phyloP scores from a whole-genome alignment of 2,113 vertebrate species.

The Thymallus thymallus region DNA sequence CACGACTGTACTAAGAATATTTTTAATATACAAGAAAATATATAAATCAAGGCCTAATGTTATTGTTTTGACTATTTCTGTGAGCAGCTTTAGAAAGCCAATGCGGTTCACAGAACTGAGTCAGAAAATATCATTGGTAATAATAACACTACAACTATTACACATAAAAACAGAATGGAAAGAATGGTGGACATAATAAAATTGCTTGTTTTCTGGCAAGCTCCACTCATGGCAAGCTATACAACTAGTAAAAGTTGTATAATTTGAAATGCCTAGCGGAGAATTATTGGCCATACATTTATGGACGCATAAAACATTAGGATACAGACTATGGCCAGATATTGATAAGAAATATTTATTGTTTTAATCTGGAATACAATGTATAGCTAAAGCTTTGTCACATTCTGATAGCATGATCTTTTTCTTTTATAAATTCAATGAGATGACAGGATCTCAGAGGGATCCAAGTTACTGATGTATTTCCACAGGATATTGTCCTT shows the following conservation, averaged over 20 bases:
- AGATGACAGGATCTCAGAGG: constrained; percentile 14
- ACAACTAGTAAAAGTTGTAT: neutral
- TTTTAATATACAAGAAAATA: neutral
- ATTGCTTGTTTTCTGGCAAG: neutral
- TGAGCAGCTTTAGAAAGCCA: neutral
- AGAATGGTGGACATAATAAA: too few relatives aligned
- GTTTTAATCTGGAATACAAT: constrained; percentile 53
- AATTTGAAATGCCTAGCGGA: neutral
- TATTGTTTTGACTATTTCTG: neutral
- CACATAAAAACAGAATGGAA: neutral
- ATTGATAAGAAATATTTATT: constrained; percentile 61
- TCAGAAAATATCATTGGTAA: too few relatives aligned
- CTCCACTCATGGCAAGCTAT: neutral
- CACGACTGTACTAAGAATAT: too few relatives aligned
- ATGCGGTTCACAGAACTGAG: neutral
- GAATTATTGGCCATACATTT: neutral
- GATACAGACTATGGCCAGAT: neutral
- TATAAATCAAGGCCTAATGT: neutral
- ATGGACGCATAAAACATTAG: neutral
- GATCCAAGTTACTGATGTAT: neutral
- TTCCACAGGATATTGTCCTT: constrained; percentile 25
- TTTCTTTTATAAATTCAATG: constrained; percentile 39
- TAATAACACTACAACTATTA: neutral
- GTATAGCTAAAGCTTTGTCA: constrained; percentile 54
- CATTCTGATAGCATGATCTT: constrained; percentile 51